A percentile compares a stretch with the other conserved stretches of the same genome.
Evolutionary conservation across 1,140 invertebrate genomes (phyloP).

Genomic region (Agraylea sexmaculata): DNA sequence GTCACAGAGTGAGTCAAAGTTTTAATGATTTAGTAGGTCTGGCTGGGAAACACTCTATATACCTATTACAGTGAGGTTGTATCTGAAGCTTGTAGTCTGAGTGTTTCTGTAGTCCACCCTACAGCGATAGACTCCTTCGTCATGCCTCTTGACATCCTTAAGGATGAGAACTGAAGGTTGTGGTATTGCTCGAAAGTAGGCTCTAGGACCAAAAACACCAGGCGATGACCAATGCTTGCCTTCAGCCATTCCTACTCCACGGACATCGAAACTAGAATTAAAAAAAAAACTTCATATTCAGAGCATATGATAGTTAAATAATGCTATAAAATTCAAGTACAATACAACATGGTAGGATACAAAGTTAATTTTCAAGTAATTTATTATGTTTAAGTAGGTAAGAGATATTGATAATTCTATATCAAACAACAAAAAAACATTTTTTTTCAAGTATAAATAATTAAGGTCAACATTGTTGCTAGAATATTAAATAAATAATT

Average conservation of each 20-base stretch:
- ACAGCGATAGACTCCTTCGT: conserved; percentile 78
- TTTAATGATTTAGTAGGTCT: not conserved
- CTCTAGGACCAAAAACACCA: conserved; percentile 64
- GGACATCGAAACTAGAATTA: conserved; percentile 66
- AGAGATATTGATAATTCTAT: no score
- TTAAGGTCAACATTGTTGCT: no score
- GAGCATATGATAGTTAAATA: no score
- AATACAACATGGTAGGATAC: no score
- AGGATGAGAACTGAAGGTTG: conserved; percentile 57
- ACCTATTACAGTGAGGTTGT: conserved; percentile 82
- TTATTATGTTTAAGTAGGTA: no score
- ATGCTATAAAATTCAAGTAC: no score
- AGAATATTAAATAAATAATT: no score
- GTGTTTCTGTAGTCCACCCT: conserved; percentile 78
- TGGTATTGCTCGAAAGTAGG: conserved; percentile 59
- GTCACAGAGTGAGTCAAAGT: no score
- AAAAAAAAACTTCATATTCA: no score
- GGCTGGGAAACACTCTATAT: conserved; percentile 34
- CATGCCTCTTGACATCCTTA: conserved; percentile 65
- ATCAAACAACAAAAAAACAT: no score
- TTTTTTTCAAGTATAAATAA: no score
- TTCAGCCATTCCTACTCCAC: conserved; percentile 55
- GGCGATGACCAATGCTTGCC: conserved; percentile 65
- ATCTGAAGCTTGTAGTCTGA: conserved; percentile 72
- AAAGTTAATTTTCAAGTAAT: no score